phyloP scores from a whole-genome alignment of 2,797 vertebrate species.

The Tamandua tetradactyla region DNA sequence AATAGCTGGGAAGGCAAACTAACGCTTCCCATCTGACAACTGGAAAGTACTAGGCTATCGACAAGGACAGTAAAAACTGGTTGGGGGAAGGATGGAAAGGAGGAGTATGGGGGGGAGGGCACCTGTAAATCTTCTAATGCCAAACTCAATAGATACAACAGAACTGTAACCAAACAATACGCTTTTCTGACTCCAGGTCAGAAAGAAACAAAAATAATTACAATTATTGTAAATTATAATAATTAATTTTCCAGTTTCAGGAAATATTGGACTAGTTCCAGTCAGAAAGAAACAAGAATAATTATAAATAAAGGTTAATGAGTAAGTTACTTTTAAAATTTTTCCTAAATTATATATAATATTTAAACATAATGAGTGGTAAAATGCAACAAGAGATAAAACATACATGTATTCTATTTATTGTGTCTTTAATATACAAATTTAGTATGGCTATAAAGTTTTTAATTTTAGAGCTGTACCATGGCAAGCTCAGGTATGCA shows the following conservation, averaged over 20 bases:
- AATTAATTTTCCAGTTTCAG: no score
- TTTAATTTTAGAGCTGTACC: neutral
- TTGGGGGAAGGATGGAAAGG: neutral
- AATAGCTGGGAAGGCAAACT: neutral
- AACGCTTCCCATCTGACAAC: neutral
- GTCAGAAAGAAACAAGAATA: neutral
- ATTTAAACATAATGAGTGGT: neutral
- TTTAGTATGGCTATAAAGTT: neutral
- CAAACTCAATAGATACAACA: neutral
- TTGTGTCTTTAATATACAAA: neutral
- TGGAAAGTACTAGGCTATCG: neutral
- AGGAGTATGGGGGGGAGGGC: rapidly evolving
- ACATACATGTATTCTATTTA: neutral
- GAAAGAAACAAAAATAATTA: no score
- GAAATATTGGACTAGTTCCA: neutral
- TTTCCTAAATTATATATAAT: neutral
- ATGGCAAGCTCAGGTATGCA: neutral
- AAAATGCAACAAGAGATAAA: neutral
- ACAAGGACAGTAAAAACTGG: neutral
- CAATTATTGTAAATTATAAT: no score
- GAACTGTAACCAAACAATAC: neutral
- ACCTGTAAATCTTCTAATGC: neutral
- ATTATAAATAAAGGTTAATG: neutral
- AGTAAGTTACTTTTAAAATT: neutral
- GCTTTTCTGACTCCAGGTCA: neutral